phyloP scores from a whole-genome alignment of 2,888 invertebrate genomes.

The Sphaerophoria rueppellii region DNA sequence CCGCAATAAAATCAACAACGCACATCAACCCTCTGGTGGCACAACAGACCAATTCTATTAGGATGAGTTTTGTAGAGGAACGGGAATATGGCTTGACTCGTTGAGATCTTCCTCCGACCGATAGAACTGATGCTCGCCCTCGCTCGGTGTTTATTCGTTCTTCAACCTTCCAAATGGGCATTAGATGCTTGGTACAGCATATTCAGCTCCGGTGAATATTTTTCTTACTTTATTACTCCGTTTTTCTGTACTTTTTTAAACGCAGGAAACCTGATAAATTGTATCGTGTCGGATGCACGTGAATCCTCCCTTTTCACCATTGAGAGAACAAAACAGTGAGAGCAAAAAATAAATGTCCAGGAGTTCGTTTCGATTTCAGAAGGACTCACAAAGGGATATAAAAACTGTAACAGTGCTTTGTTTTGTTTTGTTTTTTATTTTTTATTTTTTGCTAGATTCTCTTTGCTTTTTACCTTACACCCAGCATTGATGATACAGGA shows the following conservation, averaged over 20 bases:
- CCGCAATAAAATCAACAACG: conserved; percentile 69
- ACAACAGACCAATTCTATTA: conserved; percentile 37
- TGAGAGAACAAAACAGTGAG: conserved; percentile 30
- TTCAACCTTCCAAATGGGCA: conserved; percentile 15
- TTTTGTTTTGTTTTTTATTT: conserved; percentile 36
- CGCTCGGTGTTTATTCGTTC: conserved; percentile 54
- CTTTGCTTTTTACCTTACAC: conserved; percentile 1
- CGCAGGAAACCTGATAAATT: conserved; percentile 45
- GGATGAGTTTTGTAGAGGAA: conserved; percentile 36
- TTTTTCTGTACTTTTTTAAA: conserved; percentile 32
- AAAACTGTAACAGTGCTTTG: conserved; percentile 62
- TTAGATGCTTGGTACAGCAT: conserved; percentile 46
- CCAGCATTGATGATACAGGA: conserved; percentile 27
- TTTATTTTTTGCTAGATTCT: conserved; percentile 16
- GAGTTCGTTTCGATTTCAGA: conserved; percentile 29
- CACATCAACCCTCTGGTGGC: conserved; percentile 62
- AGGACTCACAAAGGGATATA: conserved; percentile 50
- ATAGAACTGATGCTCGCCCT: neutral
- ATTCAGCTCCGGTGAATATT: conserved; percentile 51
- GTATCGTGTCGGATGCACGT: conserved; percentile 68
- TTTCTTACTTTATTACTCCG: conserved; percentile 56
- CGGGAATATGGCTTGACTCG: conserved; percentile 32
- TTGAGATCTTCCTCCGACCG: conserved; percentile 46
- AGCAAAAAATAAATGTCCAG: conserved; percentile 33
- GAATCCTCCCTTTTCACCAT: conserved; percentile 47